Evolutionary conservation across 2,888 invertebrate species (phyloP).

Genomic region (Ichneumon xanthorius): DNA sequence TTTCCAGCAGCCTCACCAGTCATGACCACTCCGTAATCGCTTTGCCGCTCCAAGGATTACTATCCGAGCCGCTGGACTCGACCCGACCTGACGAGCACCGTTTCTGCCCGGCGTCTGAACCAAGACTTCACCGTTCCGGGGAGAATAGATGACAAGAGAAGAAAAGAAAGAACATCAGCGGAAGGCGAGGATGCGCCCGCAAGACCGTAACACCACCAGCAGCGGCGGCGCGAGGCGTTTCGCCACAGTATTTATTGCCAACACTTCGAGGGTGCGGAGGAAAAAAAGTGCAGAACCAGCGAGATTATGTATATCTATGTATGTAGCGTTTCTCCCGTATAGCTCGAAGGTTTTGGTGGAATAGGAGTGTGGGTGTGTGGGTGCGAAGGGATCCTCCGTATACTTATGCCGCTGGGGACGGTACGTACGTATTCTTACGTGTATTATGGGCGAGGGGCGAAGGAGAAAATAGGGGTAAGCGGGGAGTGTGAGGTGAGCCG

Average conservation of each 20-base stretch:
- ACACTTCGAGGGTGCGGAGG: constrained; percentile 70
- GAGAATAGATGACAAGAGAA: constrained; percentile 7
- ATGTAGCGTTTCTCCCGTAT: constrained; percentile 20
- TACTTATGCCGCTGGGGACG: constrained; percentile 24
- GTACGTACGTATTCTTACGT: constrained; percentile 53
- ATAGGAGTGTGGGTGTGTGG: constrained; percentile 6
- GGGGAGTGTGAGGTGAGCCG: constrained; percentile 26
- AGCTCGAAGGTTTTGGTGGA: constrained; percentile 40
- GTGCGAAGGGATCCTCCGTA: constrained; percentile 22
- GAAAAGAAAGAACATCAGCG: constrained; percentile 3
- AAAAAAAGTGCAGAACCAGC: constrained; percentile 80
- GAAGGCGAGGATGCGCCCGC: constrained; percentile 39
- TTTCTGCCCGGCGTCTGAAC: not conserved
- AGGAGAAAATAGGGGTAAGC: constrained; percentile 40
- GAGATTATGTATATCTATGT: constrained; percentile 72
- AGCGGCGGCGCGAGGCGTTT: constrained; percentile 64
- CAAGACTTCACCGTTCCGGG: not conserved
- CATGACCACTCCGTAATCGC: not conserved
- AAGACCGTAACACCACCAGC: constrained; percentile 56
- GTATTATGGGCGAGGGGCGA: constrained; percentile 43
- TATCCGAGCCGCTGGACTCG: not conserved
- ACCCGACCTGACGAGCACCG: not conserved
- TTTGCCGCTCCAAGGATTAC: not conserved
- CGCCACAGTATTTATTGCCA: constrained; percentile 77
- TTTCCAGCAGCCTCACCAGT: not conserved